Base-by-base conservation (phyloP, 2,888 invertebrate species). In the Cephus pygmeus region DNA sequence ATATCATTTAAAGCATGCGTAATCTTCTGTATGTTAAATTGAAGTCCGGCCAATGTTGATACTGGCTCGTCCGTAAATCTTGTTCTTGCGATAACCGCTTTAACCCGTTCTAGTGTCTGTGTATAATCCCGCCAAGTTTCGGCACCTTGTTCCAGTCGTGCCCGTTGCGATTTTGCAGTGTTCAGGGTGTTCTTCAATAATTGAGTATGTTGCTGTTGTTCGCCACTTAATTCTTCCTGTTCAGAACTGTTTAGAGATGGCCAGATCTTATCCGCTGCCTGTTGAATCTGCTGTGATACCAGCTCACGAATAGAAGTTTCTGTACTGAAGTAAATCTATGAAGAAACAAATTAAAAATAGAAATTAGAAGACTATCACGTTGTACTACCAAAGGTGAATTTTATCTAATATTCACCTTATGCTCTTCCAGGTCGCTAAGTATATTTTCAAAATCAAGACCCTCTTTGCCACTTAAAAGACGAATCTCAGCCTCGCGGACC, bases 361-460 rank as follows among this genome's bases (percentile, higher is more conserved):
- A 56, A 56, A 56, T 56, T 56, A 56, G 56, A 56, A 23, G 2
- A 56, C 56, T 9, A 9, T 23, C 23, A 2, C 9, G 56, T 56
- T 56, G 9, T 23, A 23, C 3, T 56, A 9, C 15, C 73, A 69
- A 31, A 77, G 35, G 68, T 40, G 35, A n/a, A 30, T 33, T 9
- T 12, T 75, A 75, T 73, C 23, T 75, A 23, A 23, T 75, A 77
- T 81, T 78, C 85, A 94, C 94, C 92, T 97, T 97, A 88, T 97
- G 97, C 86, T 97, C 97, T 88, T 97, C 96, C 34, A 98, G 92
- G 87, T 97, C 97, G 11, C 94, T 93, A 75, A 95, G 93, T 12
- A 98, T 95, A 84, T 97, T 97, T 85, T 96, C 96, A 88, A 97
- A 98, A 90, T 98, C 97, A 11, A 98, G 95, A 23, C 98, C 98